Base-by-base conservation (phyloP, 2,888 invertebrate genomes). In the Pilophorus perplexus region DNA sequence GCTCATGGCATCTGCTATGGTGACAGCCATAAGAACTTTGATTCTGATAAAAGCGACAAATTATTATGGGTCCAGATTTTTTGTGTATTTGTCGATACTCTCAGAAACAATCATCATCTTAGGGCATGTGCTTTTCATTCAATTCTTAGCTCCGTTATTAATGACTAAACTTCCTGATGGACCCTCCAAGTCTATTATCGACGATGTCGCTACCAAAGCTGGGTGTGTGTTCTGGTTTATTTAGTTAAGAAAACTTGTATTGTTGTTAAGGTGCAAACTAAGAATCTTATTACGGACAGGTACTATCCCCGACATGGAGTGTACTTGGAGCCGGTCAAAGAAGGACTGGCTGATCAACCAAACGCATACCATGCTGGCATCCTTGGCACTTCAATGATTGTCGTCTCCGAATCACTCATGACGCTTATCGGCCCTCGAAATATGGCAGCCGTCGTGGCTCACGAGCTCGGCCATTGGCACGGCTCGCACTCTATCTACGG, bases 401-500 rank as follows among this genome's bases (percentile, higher is more conserved):
- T 64, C 5, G 40, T 64, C 1, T 38, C 64, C n/a, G 40, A 64
- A 22, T 22, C 22, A 1, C 64, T 64, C 5, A 38, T 64, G 40
- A 54, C 37, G 3, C 38, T 54, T 14, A 42, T 64, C 5, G 52
- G 52, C 14, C 25, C 52, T 6, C 16, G 14, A 10, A 52, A 64
- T 23, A 54, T 64, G 3, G 64, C 20, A 12, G 64, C 64, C 4
- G 64, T 64, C 8, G 52, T 64, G 6, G 64, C 52, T 23, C 64
- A 64, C 27, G 64, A 64, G 27, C 16, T 64, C n/a, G 64, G 64
- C 14, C 64, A 64, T 25, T 64, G 64, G 64, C 5, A 38, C 16
- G 38, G 25, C 20, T 20, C 18, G 12, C 64, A 64, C 16, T 38
- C 64, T 6, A 3, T 14, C 3, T 62, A 22, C 33, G 28, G 46